These are phyloP conservation scores for Deroptyus accipitrinus DNA, from an alignment of 2,113 vertebrate species.

Conservation along the genomic window DNA sequence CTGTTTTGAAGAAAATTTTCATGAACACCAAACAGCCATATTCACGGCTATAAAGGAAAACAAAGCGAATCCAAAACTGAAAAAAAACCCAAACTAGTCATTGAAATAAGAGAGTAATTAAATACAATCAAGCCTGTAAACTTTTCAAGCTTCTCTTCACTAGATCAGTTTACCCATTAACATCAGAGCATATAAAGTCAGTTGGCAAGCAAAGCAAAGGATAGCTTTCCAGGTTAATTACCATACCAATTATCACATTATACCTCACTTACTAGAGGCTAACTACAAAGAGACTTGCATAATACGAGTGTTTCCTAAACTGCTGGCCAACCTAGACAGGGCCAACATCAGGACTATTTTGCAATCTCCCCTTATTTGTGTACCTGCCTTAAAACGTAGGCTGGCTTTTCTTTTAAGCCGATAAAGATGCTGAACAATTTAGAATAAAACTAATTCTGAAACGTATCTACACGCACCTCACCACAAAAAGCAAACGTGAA, in stretches of 20 bases:
- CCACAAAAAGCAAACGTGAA: background rate
- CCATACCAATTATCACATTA: slow-evolving; percentile 48
- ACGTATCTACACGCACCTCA: background rate
- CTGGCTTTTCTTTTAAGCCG: background rate
- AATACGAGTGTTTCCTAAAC: background rate
- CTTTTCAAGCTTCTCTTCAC: slow-evolving; percentile 10
- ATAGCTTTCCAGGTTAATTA: slow-evolving; percentile 51
- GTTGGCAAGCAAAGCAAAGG: background rate
- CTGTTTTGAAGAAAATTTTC: background rate
- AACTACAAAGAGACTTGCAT: background rate
- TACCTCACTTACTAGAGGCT: background rate
- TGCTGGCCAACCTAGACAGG: background rate
- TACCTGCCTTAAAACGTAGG: background rate
- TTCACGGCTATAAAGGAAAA: background rate
- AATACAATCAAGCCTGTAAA: slow-evolving; percentile 16
- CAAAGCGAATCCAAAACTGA: background rate
- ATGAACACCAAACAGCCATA: background rate
- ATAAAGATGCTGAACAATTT: background rate
- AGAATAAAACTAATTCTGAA: background rate
- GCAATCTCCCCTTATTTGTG: background rate
- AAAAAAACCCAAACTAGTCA: background rate
- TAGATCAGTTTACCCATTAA: slow-evolving; percentile 46
- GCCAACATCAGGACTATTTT: background rate
- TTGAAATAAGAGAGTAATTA: background rate
- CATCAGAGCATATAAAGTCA: background rate